These are phyloP conservation scores for Emydoidea blandingii DNA, from an alignment of 2,797 vertebrate genomes.

Conservation along the genomic window DNA sequence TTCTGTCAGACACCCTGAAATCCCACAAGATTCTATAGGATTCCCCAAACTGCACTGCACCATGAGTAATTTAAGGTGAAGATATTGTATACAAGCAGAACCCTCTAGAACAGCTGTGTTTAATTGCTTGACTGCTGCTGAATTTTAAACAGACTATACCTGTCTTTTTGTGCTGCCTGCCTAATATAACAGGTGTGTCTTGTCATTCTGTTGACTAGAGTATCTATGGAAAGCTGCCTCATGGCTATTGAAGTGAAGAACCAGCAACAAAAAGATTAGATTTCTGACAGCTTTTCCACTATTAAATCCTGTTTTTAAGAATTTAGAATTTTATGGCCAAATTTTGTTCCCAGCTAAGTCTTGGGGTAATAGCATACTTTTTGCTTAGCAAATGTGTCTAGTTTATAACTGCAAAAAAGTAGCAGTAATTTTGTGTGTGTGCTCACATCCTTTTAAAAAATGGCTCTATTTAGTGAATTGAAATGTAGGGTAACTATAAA, in stretches of 20 bases:
- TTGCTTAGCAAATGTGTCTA: conserved; percentile 8
- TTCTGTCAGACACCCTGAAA: background rate
- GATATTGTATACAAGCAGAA: background rate
- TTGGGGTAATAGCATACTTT: background rate
- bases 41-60: background rate
- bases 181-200: conserved; percentile 17
- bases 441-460: background rate
- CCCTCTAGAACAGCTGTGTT: background rate
- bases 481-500: background rate
- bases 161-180: background rate
- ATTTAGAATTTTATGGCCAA: background rate
- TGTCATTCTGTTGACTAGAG: conserved; percentile 2
- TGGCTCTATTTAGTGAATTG: background rate
- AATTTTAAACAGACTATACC: background rate
- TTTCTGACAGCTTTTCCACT: conserved; percentile 11
- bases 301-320: background rate
- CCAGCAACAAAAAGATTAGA: background rate
- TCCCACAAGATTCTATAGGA: background rate
- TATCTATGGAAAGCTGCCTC: background rate
- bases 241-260: background rate
- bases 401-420: background rate
- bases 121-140: background rate
- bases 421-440: background rate
- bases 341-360: background rate
- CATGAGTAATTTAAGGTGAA: background rate